Conservation (phyloP, 2,888 invertebrate species). For the Microctonus hyperodae region DNA sequence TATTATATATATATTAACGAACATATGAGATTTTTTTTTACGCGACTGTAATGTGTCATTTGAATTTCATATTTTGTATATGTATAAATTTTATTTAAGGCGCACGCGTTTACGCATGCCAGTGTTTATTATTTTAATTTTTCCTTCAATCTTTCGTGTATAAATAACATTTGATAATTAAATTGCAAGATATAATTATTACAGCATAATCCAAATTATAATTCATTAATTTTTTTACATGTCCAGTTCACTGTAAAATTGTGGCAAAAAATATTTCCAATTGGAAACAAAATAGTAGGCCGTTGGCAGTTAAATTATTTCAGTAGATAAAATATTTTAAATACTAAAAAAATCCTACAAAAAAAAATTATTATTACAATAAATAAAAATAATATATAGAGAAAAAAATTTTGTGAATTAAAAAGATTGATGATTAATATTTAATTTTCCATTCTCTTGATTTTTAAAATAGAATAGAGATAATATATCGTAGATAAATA, state of each 20-base stretch:
- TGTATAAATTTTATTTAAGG: no score
- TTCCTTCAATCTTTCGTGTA: background rate
- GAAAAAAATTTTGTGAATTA: background rate
- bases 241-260: background rate
- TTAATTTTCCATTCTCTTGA: background rate
- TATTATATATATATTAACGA: conserved; percentile 27
- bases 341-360: no score
- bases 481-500: conserved; percentile 38
- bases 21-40: conserved; percentile 28
- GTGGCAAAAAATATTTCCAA: background rate
- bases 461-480: conserved; percentile 32
- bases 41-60: conserved; percentile 9
- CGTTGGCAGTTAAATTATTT: conserved; percentile 14
- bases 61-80: conserved; percentile 7
- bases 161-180: background rate
- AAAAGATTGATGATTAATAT: background rate
- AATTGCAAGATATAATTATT: background rate
- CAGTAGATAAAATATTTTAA: background rate
- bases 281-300: conserved; percentile 1
- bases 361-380: no score
- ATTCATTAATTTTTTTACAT: background rate
- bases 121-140: conserved; percentile 8
- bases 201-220: no score
- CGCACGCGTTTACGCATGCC: conserved; percentile 36
- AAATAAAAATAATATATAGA: background rate